Base-by-base conservation (phyloP, 2,113 vertebrate species). In the Phyllostomus hastatus region DNA sequence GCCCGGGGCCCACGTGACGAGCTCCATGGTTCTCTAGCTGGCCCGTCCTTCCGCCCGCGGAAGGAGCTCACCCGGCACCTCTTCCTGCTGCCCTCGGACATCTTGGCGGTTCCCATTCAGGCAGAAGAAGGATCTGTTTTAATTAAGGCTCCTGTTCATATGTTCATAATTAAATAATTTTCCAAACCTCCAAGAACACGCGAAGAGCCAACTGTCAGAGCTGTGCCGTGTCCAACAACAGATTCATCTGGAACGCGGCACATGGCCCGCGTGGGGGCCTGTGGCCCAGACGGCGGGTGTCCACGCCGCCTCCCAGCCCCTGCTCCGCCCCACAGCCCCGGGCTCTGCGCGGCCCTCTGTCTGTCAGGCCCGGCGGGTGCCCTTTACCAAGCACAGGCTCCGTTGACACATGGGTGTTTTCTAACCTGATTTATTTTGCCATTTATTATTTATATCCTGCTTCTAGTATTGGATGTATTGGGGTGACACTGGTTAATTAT, bases 121-220 rank as follows among this genome's bases (percentile, higher is more conserved):
- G 81, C 35, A 52, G 78, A 88, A 80, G 70, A 91, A 93, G 64
- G 80, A 79, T 78, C 84, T 80, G 82, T 91, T 91, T 96, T 97
- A 93, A 96, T 94, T 95, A 93, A 90, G 48, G 61, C 90, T 91
- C 91, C 35, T 91, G 41, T 81, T 94, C 90, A 52, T 90, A 91
- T 78, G 70, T 78, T 96, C 81, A 92, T 94, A 94, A 92, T 96
- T 85, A 95, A 82, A 96, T 91, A 78, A 80, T 82, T 94, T 95
- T 75, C 72, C 90, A 88, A 96, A 57, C 78, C 67, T 76, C 82
- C 91, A 96, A 76, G 50, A 97, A 93, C 94, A 57, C n/a, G 46
- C 67, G 17, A 24, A 88, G 91, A 69, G 31, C 91, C 91, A 95
- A 85, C 88, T 92, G 91, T 92, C 95, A 88, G 48, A 69, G 52